These are phyloP conservation scores for Palythoa heliodiscus DNA, from an alignment of 92 coral and sea anemone genomes.

Conservation along the genomic window DNA sequence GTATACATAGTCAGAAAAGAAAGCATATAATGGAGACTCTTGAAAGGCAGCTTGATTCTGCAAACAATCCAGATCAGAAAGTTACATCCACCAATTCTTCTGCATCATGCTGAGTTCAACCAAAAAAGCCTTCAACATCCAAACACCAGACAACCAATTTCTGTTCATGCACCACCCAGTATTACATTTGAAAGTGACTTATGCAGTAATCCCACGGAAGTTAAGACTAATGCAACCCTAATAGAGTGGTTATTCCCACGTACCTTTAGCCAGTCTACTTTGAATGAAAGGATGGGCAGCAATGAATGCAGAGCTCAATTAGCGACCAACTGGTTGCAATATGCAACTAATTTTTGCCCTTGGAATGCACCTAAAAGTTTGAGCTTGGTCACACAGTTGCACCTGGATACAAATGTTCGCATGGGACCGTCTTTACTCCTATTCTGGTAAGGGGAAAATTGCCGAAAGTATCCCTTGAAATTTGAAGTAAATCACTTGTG, in stretches of 20 bases:
- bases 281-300: conserved; percentile 55
- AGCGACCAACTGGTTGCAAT: too few species aligned
- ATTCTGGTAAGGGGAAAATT: too few species aligned
- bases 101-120: not conserved
- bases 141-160: not conserved
- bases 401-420: too few species aligned
- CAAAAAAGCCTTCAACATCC: not conserved
- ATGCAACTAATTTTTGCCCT: too few species aligned
- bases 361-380: too few species aligned
- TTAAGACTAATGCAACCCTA: not conserved
- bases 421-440: too few species aligned
- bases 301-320: too few species aligned
- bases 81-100: not conserved
- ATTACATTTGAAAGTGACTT: conserved; percentile 2
- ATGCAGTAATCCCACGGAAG: conserved; percentile 6
- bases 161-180: conserved; percentile 4
- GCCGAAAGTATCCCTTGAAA: too few species aligned
- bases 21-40: conserved; percentile 30
- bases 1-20: conserved; percentile 40
- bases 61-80: not conserved
- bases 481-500: too few species aligned
- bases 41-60: conserved; percentile 19
- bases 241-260: conserved; percentile 48
- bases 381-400: too few species aligned
- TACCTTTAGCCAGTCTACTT: conserved; percentile 47